Base-by-base conservation (phyloP, 2,888 invertebrate genomes). In the Ectemnius cavifrons region DNA sequence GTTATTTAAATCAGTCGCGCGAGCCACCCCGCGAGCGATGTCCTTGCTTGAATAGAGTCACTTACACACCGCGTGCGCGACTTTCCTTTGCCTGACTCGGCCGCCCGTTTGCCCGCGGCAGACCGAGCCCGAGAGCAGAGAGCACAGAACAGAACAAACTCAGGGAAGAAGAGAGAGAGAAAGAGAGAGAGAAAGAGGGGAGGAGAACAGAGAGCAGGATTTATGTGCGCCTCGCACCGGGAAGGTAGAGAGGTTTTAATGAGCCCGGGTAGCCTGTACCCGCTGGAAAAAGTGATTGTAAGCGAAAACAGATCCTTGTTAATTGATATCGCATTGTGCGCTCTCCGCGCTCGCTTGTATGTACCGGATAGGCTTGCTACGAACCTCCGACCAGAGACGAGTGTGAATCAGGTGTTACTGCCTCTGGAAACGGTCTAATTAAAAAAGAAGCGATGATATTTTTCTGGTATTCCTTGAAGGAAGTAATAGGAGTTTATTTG, bases 1-100 rank as follows among this genome's bases (percentile, higher is more conserved):
- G 82, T 82, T 83, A 82, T 80, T 84, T 82, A 82, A 85, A 86
- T 83, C 82, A 84, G 84, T 83, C 75, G 75, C 37, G 37, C 74
- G 70, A 73, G 71, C 71, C 71, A 73, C 69, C 78, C 79, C 75
- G 63, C 74, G 63, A 77, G 71, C 68, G 64, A 74, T 74, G 77
- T 75, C 75, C 69, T 63, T 77, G 77, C 37, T 67, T 68, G 70
- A 77, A 79, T 79, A 77, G 75, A 79, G 78, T 77, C 77, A 63
- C 71, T 63, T 70, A 59, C 64, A 59, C 56, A 37, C 74, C 57
- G 68, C 66, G 60, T 11, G 56, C 37, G 37, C 60, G 70, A 18
- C 58, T 20, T 63, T 45, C 8, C 37, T 37, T 37, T 37, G 37
- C 6, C 37, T 37, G 52, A 47, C 52, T 52, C 16, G 28, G 16